Base-by-base conservation (phyloP, 2,113 vertebrate genomes). In the Gasterosteus aculeatus region DNA sequence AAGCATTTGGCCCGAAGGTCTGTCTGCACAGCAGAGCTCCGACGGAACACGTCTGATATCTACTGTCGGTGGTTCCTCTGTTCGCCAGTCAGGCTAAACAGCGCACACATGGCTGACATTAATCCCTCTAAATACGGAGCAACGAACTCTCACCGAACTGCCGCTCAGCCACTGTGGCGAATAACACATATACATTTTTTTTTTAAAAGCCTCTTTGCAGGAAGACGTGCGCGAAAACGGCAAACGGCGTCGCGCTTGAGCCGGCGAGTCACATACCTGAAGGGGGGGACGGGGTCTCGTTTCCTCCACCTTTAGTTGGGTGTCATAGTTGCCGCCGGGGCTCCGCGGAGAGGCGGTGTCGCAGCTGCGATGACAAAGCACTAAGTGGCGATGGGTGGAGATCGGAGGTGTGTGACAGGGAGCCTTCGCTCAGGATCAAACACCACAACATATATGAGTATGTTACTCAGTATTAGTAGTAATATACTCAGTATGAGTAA, bases 281-380 rank as follows among this genome's bases (percentile, higher is more conserved):
- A 26, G 22, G 22, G 22, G 76, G 68, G 42, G 49, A 33, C 41
- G 54, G 66, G 9, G 81, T 38, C 4, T 80, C 64, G 38, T 8
- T 7, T 56, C 16, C 68, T 51, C 69, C 85, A 60, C 75, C 75
- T 76, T 81, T 10, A 65, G 1, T 39, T 54, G 35, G 70, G 15
- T 53, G 44, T 44, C 58, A 67, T 77, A 54, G 42, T 78, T 69
- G 74, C 81, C 73, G n/a, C 22, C 70, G 39, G 81, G 86, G 81
- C 82, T 85, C 80, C 82, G 44, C 77, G 9, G 76, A 64, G 86
- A 84, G 85, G 84, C 86, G 79, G 69, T 88, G 90, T 88, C 91
- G 91, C 88, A 87, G 89, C 46, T 38, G n/a, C 83, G 79, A 75
- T 92, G 92, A 93, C 90, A 88, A 70, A 64, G 91, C 86, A 88